Conservation (phyloP, 1,140 invertebrate genomes). For the Cepaea nemoralis region DNA sequence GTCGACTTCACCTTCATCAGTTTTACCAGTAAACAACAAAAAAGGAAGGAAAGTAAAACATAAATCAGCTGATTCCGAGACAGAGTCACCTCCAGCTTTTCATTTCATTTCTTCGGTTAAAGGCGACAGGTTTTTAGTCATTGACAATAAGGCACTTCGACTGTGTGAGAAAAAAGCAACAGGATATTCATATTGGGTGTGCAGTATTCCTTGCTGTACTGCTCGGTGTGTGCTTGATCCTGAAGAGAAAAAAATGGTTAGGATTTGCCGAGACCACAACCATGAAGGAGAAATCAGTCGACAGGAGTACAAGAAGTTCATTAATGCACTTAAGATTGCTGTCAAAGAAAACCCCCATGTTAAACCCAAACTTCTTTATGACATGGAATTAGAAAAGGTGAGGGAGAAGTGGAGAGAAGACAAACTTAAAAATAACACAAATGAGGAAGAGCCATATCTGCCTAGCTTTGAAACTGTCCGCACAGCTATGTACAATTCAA, state of each 20-base stretch:
- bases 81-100: background rate
- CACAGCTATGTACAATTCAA: conserved; percentile 38
- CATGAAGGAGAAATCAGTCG: conserved; percentile 34
- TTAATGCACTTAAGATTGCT: conserved; percentile 27
- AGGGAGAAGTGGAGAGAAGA: conserved; percentile 15
- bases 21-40: conserved; percentile 12
- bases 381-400: conserved; percentile 25
- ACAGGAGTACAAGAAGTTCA: conserved; percentile 36
- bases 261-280: conserved; percentile 26
- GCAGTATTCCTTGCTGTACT: conserved; percentile 39
- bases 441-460: conserved; percentile 26
- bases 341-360: conserved; percentile 39
- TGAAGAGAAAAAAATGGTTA: conserved; percentile 24
- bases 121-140: conserved; percentile 22
- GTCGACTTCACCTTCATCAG: conserved; percentile 9
- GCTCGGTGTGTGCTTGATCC: conserved; percentile 37
- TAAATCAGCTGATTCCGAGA: background rate
- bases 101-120: conserved; percentile 21
- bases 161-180: conserved; percentile 25
- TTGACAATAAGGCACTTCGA: conserved; percentile 30
- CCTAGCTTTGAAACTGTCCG: conserved; percentile 30
- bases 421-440: background rate
- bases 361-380: conserved; percentile 38
- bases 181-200: conserved; percentile 39
- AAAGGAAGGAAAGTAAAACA: conserved; percentile 6